Percentiles rank a stretch among this genome's conserved stretches.
These are phyloP conservation scores for Orthosia gothica DNA, from an alignment of 2,888 invertebrate species.

Conservation along the genomic window DNA sequence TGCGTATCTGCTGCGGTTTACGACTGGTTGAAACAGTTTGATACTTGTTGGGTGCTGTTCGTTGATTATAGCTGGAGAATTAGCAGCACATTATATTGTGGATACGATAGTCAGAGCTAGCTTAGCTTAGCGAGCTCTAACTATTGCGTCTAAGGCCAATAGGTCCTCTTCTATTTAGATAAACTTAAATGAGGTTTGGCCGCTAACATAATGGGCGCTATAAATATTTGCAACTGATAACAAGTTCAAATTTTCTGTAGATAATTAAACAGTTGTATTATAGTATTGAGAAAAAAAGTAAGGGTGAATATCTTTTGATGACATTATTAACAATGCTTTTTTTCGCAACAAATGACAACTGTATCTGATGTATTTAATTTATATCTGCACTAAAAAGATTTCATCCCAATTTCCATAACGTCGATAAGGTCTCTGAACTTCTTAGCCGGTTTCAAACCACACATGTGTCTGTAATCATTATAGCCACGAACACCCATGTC, in stretches of 20 bases:
- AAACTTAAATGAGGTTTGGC: background rate
- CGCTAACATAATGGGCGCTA: no score
- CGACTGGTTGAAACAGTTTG: constrained; percentile 12
- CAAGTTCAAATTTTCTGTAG: no score
- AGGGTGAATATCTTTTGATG: no score
- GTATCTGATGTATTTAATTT: no score
- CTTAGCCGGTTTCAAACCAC: constrained; percentile 78
- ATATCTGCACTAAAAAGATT: background rate
- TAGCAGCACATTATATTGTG: background rate
- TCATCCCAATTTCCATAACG: constrained; percentile 79
- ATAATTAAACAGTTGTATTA: no score
- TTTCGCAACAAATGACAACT: no score
- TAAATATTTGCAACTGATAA: no score
- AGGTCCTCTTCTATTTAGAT: background rate
- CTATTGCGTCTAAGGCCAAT: no score
- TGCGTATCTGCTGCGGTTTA: constrained; percentile 20
- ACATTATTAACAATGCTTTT: no score
- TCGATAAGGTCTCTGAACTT: constrained; percentile 81
- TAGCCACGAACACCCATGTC: constrained; percentile 83
- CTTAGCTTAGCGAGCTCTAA: background rate
- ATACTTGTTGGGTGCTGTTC: constrained; percentile 3
- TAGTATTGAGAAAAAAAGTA: no score
- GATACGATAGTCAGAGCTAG: no score
- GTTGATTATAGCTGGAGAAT: background rate
- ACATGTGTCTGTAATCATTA: constrained; percentile 81